These are phyloP conservation scores for Urocitellus parryii DNA, from an alignment of 2,113 vertebrate species.

Conservation along the genomic window DNA sequence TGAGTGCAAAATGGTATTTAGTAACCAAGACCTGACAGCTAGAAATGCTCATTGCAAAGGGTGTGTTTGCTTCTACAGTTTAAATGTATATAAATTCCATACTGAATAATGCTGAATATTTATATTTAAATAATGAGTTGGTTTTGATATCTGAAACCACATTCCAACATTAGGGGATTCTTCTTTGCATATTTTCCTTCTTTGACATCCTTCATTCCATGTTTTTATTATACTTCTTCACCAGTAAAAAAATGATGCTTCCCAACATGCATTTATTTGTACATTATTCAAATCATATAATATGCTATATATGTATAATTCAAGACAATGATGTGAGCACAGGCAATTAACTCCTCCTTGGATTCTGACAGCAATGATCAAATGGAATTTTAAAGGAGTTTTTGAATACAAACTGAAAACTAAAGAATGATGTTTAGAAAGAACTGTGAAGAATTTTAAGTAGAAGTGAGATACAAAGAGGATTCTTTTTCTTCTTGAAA, in stretches of 20 bases:
- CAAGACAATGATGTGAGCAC: background rate
- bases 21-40: background rate
- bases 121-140: background rate
- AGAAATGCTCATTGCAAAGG: background rate
- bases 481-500: background rate
- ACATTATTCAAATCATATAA: background rate
- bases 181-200: background rate
- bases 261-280: background rate
- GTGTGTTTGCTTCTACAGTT: background rate
- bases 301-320: background rate
- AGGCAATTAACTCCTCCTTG: background rate
- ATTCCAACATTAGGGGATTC: background rate
- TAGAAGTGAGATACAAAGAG: background rate
- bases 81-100: background rate
- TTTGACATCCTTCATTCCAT: background rate
- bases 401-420: background rate
- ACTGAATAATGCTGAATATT: background rate
- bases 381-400: background rate
- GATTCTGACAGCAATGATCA: background rate
- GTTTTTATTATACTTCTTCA: background rate
- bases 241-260: background rate
- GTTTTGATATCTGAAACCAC: background rate
- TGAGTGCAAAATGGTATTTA: background rate
- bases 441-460: background rate
- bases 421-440: background rate